phyloP scores from a whole-genome alignment of 2,797 vertebrate genomes.

The Gallinago nigripennis region DNA sequence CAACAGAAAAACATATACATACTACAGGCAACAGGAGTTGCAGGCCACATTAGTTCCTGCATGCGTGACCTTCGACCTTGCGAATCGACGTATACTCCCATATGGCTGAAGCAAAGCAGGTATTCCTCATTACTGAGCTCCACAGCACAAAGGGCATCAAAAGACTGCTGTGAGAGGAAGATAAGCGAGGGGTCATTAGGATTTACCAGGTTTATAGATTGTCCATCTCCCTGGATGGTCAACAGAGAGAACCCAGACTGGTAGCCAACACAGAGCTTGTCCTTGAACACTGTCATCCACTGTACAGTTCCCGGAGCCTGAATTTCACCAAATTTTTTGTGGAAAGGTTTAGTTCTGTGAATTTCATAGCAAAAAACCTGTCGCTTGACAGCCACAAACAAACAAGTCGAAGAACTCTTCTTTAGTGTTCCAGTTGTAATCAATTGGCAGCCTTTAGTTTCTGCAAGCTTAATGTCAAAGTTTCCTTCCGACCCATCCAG shows the following conservation, averaged over 20 bases:
- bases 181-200: slow-evolving; percentile 89
- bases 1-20: slow-evolving; percentile 84
- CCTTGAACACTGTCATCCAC: slow-evolving; percentile 90
- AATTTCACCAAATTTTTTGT: slow-evolving; percentile 88
- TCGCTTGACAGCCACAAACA: slow-evolving; percentile 91
- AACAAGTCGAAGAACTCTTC: slow-evolving; percentile 84
- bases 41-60: slow-evolving; percentile 98
- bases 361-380: slow-evolving; percentile 93
- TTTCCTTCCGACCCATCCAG: slow-evolving; percentile 88
- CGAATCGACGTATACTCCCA: slow-evolving; percentile 93
- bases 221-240: slow-evolving; percentile 92
- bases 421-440: slow-evolving; percentile 83
- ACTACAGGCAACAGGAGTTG: slow-evolving; percentile 93
- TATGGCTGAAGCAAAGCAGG: slow-evolving; percentile 96
- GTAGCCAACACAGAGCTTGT: slow-evolving; percentile 93
- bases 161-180: slow-evolving; percentile 90
- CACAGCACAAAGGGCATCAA: slow-evolving; percentile 93
- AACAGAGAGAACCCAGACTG: slow-evolving; percentile 93
- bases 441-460: slow-evolving; percentile 95
- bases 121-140: slow-evolving; percentile 87
- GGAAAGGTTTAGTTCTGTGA: slow-evolving; percentile 85
- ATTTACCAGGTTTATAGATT: slow-evolving; percentile 90
- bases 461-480: slow-evolving; percentile 89
- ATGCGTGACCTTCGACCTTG: slow-evolving; percentile 91
- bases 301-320: slow-evolving; percentile 89